phyloP scores from a whole-genome alignment of 1,140 invertebrate genomes.

The Anadara kagoshimensis region DNA sequence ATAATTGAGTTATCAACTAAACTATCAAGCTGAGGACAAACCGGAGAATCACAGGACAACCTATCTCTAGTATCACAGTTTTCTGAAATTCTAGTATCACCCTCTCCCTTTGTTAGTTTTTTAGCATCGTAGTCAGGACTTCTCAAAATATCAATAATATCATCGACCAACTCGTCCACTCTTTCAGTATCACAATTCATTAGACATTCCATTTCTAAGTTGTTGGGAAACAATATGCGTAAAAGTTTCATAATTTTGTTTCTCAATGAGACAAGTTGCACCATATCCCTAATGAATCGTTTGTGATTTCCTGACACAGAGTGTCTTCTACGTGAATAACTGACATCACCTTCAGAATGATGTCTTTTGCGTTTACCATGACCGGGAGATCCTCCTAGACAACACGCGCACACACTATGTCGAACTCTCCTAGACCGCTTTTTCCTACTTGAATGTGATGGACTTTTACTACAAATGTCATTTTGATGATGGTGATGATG shows the following conservation, averaged over 20 bases:
- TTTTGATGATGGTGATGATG: constrained; percentile 23
- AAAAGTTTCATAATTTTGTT: constrained; percentile 37
- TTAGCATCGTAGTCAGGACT: constrained; percentile 12
- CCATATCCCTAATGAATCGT: constrained; percentile 40
- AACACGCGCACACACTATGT: constrained; percentile 35
- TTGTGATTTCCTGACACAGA: constrained; percentile 27
- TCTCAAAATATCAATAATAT: constrained; percentile 26
- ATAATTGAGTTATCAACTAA: constrained; percentile 7
- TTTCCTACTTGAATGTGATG: constrained; percentile 21
- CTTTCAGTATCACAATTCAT: constrained; percentile 36
- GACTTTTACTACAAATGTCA: background rate
- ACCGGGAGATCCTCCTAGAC: constrained; percentile 28
- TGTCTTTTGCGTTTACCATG: constrained; percentile 22
- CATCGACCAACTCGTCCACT: constrained; percentile 34
- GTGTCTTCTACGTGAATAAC: constrained; percentile 21
- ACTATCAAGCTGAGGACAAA: background rate
- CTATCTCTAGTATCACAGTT: background rate
- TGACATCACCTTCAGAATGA: constrained; percentile 16
- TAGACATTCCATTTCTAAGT: constrained; percentile 15
- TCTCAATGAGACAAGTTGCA: constrained; percentile 35
- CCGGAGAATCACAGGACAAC: background rate
- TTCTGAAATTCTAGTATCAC: background rate
- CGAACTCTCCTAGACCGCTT: constrained; percentile 33
- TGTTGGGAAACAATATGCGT: constrained; percentile 20
- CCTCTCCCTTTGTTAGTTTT: constrained; percentile 1